Evolutionary conservation across 2,113 vertebrate species (phyloP), one percentile per base, ranked within the genome.

Genomic region (Pelvicachromis taeniatus): DNA sequence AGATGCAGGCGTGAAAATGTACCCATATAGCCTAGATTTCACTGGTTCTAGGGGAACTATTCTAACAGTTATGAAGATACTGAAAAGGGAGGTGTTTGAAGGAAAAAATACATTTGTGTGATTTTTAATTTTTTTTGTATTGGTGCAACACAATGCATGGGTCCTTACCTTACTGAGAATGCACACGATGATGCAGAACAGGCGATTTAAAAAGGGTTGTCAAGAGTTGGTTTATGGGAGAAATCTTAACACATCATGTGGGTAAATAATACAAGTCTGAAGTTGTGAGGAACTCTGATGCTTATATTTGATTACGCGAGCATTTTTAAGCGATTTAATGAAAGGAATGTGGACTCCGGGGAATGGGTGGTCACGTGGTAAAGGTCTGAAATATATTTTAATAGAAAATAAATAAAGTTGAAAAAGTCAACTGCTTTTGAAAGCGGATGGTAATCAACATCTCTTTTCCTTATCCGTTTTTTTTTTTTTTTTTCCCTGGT

Each of bases 1-100:
- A 85, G 40, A 63, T 26, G 6, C 35, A 80, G 42, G 83, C 17
- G 91, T 82, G 33, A 91, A 65, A 21, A 31, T 6, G 8, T 78
- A 21, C 29, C 40, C 16, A 14, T 73, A 45, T 80, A 45, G 73
- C 31, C 29, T 35, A 33, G 4, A 82, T 73, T 87, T 90, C 82
- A 85, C 83, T 86, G 77, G 29, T 58, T 40, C 10, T 50, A 75
- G 26, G 40, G 26, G 59, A 83, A 13, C 52, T 54, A 21, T 52
- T 80, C 63, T 45, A 35, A 31, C 52, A n/a, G 56, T 75, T 80
- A 7, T 26, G 56, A 81, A 80, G 45, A 80, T 33, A 70, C 16
- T 26, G 8, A 0, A 29, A 54, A 19, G 10, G 0, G 33, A 45
- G 31, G 50, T 63, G 38, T 65, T 50, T 82, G 8, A 29, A 86